Evolutionary conservation across 2,113 vertebrate genomes (phyloP), one percentile per base, ranked within the genome.

Genomic region (Pachycephala philippinensis): DNA sequence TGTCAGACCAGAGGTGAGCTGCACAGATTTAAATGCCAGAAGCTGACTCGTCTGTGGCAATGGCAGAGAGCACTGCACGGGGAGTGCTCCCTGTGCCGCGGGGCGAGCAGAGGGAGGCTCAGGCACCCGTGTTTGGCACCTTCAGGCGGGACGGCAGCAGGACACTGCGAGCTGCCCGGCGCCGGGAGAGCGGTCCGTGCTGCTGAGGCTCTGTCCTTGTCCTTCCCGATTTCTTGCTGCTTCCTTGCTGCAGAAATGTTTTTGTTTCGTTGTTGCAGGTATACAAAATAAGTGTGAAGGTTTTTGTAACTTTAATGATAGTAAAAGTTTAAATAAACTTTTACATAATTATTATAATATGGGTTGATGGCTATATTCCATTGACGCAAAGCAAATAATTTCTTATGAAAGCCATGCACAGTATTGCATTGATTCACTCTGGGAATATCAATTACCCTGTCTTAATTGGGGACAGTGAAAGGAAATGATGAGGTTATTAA

Each of bases 91-190:
- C 1, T 39, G 37, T 39, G 5, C 4, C 47, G 10, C 3, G 4
- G 49, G 18, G 20, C 5, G 3, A 24, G 71, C 8, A 1, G 20
- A 8, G 19, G 54, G 4, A 39, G 16, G 5, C 5, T 21, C n/a
- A 0, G 37, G 8, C 30, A 0, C 1, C 53, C 0, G 15, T 1
- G 17, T 7, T 21, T 0, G 33, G 45, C 40, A 2, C 1, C 3
- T 53, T 6, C 12, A 1, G 13, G 15, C 3, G 5, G 13, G 42
- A 30, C 27, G 5, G 57, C 39, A 6, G 35, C 39, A 4, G 27
- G 49, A 24, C 28, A 1, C 28, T 5, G 45, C 3, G 6, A 12
- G 57, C 24, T 31, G 49, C 52, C 49, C 7, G 0, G 0, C 6
- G 0, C 31, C 2, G 4, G 30, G 19, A 28, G 4, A 2, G 24